Conservation (phyloP, 2,888 invertebrate species). For the Ligdia adustata region DNA sequence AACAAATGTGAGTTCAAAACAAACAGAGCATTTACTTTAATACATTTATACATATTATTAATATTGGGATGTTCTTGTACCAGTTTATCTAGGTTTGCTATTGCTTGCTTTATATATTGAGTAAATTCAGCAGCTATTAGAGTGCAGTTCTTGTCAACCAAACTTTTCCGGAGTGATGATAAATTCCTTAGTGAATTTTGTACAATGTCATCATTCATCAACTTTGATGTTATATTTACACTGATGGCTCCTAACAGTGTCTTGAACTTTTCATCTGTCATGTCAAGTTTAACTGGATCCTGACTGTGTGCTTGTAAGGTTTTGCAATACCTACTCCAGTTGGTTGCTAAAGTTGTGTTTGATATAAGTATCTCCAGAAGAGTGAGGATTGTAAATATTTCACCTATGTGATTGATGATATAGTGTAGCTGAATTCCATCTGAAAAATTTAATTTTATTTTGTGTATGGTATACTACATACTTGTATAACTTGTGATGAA, state of each 20-base stretch:
- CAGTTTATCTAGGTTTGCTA: constrained; percentile 85
- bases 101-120: constrained; percentile 86
- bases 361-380: constrained; percentile 86
- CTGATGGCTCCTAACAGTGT: constrained; percentile 89
- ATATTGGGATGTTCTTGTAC: constrained; percentile 78
- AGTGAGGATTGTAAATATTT: constrained; percentile 86
- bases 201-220: constrained; percentile 89
- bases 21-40: constrained; percentile 87
- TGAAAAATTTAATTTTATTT: too few species aligned
- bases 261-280: constrained; percentile 85
- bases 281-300: constrained; percentile 84
- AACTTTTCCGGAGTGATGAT: constrained; percentile 66
- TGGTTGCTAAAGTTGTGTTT: constrained; percentile 66
- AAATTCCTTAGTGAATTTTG: constrained; percentile 80
- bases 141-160: constrained; percentile 73
- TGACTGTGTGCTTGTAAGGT: constrained; percentile 88
- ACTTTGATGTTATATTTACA: constrained; percentile 85
- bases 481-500: too few species aligned
- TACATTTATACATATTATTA: constrained; percentile 84
- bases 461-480: too few species aligned
- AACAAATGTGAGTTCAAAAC: constrained; percentile 89
- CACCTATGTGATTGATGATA: constrained; percentile 84
- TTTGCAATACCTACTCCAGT: constrained; percentile 92
- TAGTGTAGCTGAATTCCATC: constrained; percentile 77
- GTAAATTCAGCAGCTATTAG: constrained; percentile 85